Conservation (phyloP, 2,113 vertebrate species). For the Carassius gibelio region DNA sequence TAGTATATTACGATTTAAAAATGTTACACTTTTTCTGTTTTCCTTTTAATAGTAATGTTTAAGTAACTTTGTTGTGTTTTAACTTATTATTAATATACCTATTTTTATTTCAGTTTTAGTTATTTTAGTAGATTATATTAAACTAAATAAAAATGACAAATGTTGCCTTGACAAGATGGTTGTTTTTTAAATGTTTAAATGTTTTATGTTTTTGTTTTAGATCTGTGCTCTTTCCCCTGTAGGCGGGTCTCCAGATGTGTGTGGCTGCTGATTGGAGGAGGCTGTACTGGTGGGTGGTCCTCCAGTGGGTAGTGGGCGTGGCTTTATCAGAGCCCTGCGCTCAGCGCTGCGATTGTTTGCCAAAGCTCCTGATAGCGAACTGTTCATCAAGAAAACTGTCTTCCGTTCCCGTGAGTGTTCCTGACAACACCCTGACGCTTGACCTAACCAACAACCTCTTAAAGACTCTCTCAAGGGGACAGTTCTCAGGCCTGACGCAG, state of each 20-base stretch:
- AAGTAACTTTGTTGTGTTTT: too few relatives aligned
- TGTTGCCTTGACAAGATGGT: too few relatives aligned
- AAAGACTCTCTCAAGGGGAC: conserved; percentile 71
- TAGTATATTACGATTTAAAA: too few relatives aligned
- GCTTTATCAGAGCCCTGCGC: conserved; percentile 71
- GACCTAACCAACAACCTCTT: conserved; percentile 82
- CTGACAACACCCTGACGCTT: conserved; percentile 70
- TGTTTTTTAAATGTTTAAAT: too few relatives aligned
- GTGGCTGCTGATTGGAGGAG: conserved; percentile 57
- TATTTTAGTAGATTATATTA: too few relatives aligned
- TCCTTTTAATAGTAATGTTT: too few relatives aligned
- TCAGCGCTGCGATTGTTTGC: conserved; percentile 74
- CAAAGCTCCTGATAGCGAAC: conserved; percentile 70
- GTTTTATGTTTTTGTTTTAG: too few relatives aligned
- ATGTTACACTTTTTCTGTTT: too few relatives aligned
- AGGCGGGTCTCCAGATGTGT: conserved; percentile 74
- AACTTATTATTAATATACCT: too few relatives aligned
- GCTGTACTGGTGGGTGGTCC: conserved; percentile 67
- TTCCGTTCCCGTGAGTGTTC: conserved; percentile 71
- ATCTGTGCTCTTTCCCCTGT: conserved; percentile 2
- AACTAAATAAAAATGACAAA: too few relatives aligned
- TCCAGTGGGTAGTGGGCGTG: conserved; percentile 63
- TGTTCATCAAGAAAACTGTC: conserved; percentile 75
- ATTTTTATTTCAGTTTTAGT: too few relatives aligned
- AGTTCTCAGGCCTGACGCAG: conserved; percentile 74